Conservation (phyloP, 1,140 invertebrate species). For the Drosophila fuyamai region DNA sequence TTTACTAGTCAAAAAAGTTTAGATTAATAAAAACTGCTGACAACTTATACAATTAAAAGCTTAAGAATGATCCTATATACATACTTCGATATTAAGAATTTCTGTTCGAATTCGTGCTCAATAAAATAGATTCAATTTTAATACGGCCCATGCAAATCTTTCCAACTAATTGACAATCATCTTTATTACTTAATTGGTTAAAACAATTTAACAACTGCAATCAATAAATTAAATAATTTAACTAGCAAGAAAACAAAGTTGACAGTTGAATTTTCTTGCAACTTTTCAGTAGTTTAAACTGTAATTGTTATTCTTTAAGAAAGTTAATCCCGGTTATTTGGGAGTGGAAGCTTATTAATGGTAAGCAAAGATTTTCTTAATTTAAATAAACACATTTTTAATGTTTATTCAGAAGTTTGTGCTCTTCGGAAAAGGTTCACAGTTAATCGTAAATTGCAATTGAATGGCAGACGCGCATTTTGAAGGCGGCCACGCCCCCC, state of each 20-base stretch:
- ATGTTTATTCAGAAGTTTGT: neutral
- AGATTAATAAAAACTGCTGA: neutral
- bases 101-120: no score
- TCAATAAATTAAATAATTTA: neutral
- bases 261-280: neutral
- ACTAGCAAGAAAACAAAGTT: no score
- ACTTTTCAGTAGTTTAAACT: neutral
- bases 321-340: neutral
- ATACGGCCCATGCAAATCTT: no score
- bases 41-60: no score
- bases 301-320: neutral
- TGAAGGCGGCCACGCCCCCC: neutral
- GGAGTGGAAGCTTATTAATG: neutral
- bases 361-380: slow-evolving; percentile 1
- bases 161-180: neutral
- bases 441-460: slow-evolving; percentile 33
- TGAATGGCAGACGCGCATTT: slow-evolving; percentile 10
- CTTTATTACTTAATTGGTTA: neutral
- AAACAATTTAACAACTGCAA: neutral
- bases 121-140: no score
- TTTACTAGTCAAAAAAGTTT: slow-evolving; percentile 5
- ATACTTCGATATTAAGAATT: no score
- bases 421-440: slow-evolving; percentile 6
- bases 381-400: slow-evolving; percentile 21
- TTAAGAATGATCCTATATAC: no score